Conservation (phyloP, 2,113 vertebrate genomes). For the Pseudonaja textilis region DNA sequence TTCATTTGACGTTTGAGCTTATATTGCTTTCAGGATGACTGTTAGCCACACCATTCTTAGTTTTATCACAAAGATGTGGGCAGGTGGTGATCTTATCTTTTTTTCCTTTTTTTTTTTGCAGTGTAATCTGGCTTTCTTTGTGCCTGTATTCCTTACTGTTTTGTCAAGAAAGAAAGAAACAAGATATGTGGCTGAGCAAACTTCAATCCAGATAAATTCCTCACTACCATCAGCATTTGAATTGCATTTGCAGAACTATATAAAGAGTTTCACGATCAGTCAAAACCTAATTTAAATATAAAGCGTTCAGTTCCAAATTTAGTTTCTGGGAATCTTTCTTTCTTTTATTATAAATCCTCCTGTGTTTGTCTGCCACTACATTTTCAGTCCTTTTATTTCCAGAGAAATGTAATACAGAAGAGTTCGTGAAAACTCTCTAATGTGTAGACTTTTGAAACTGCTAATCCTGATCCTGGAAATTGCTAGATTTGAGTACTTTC, state of each 20-base stretch:
- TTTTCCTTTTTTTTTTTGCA: neutral
- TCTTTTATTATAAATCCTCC: neutral
- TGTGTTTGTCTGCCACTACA: neutral
- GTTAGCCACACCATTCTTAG: constrained; percentile 57
- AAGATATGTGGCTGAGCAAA: neutral
- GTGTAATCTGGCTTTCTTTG: constrained; percentile 8
- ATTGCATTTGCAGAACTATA: constrained; percentile 1
- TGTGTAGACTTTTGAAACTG: neutral
- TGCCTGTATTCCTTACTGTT: neutral
- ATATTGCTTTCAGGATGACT: constrained; percentile 32
- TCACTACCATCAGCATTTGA: neutral
- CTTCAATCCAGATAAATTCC: constrained; percentile 9
- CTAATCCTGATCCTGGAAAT: neutral
- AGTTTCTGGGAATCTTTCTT: neutral
- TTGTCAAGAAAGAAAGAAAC: constrained; percentile 12
- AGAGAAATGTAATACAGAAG: neutral
- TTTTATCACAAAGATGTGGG: constrained; percentile 41
- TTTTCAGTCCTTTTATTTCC: neutral
- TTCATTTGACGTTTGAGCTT: neutral
- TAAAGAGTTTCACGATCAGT: neutral
- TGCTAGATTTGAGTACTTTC: neutral
- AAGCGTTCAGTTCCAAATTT: constrained; percentile 2
- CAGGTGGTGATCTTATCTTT: constrained; percentile 63
- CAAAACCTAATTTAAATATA: neutral
- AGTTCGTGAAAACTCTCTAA: neutral